A percentile compares a stretch with the other conserved stretches of the same genome.
phyloP scores from a whole-genome alignment of 2,888 invertebrate genomes.

The Nephrotoma flavescens region DNA sequence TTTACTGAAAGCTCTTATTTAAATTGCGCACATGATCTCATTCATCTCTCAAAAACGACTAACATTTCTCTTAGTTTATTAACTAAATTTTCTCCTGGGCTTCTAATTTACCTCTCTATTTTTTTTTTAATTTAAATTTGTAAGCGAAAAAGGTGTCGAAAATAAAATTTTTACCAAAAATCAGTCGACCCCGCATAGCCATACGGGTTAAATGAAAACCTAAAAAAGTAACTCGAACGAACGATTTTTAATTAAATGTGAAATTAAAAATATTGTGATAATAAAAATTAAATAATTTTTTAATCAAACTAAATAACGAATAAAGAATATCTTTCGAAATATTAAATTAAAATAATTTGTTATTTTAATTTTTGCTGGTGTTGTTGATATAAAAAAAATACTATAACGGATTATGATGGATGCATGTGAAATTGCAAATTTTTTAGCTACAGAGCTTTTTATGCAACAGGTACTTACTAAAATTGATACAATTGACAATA shows the following conservation, averaged over 20 bases:
- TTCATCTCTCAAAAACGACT: neutral
- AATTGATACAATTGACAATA: neutral
- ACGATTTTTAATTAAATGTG: slow-evolving; percentile 3
- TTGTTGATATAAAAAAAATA: neutral
- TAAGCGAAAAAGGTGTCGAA: neutral
- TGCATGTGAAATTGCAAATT: slow-evolving; percentile 71
- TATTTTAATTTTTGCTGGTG: neutral
- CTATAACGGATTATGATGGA: slow-evolving; percentile 38
- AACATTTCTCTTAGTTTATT: neutral
- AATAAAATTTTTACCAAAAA: neutral
- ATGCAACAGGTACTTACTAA: slow-evolving; percentile 55
- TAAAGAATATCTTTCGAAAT: neutral
- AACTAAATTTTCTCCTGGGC: neutral
- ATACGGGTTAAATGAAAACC: slow-evolving; percentile 2
- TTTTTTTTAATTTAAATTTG: neutral
- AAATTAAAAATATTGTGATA: slow-evolving; percentile 1
- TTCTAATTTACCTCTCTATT: neutral
- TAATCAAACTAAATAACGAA: neutral
- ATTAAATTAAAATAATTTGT: neutral
- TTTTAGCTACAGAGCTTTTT: slow-evolving; percentile 70
- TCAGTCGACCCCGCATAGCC: slow-evolving; percentile 2
- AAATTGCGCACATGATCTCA: neutral
- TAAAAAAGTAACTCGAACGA: neutral
- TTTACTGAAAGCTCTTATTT: neutral
- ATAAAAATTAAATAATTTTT: neutral